Base-by-base conservation (phyloP, 2,113 vertebrate genomes). In the Rissa tridactyla region DNA sequence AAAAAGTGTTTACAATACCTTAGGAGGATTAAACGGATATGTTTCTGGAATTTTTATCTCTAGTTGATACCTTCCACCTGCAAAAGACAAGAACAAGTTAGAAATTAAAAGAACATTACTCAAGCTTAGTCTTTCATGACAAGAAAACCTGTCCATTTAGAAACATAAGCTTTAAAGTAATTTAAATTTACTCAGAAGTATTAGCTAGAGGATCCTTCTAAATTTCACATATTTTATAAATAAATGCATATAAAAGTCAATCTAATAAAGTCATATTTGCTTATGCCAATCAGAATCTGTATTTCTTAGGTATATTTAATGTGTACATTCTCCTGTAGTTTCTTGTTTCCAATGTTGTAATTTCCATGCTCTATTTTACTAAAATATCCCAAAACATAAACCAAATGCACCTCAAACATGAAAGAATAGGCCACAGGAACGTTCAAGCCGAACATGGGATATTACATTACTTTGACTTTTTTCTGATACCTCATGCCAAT, bases 21-120 rank as follows among this genome's bases (percentile, higher is more conserved):
- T 99, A 95, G 99, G 99, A 19, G 99, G 99, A 97, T 99, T 99
- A 98, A 99, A 99, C 3, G 99, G 99, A 98, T 99, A 99, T 26
- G 99, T 99, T 98, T 99, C 99, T 97, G 99, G 99, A 95, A 99
- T 99, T 99, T 99, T 99, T 95, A 99, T 99, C 98, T 99, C 99
- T 98, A 99, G 98, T 70, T 99, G 99, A 97, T 98, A 99, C 97
- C 99, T 98, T 97, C 99, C 99, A 97, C 99, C 99, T 99, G 96
- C 86, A 97, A 75, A 94, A 96, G 75, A 68, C 66, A 93, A 86
- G 19, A 95, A 94, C 13, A 86, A 83, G 60, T 77, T 30, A 77
- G 34, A 94, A 80, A 77, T 79, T 61, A 87, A 58, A 83, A 84
- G 9, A 82, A 49, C 3, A 72, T 42, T 38, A 82, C 10, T 27